phyloP scores from a whole-genome alignment of 2,113 vertebrate genomes.

The Origma solitaria region DNA sequence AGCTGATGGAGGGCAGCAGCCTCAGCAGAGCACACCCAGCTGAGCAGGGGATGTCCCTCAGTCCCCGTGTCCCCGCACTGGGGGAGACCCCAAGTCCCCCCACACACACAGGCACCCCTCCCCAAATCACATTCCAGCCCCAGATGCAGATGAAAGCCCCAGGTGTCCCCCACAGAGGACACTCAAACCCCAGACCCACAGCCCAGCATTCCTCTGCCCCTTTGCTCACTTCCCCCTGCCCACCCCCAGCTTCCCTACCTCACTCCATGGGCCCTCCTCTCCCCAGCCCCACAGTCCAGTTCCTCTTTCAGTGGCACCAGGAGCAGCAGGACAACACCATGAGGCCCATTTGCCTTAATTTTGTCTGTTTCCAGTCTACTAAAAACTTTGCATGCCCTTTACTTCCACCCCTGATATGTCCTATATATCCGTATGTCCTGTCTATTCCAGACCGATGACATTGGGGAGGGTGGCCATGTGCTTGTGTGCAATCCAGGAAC shows the following conservation, averaged over 20 bases:
- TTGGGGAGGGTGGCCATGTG: neutral
- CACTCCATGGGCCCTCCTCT: neutral
- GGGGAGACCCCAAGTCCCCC: fast-evolving
- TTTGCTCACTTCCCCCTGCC: neutral
- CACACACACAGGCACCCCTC: neutral
- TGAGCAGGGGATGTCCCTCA: neutral
- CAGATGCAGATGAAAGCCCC: neutral
- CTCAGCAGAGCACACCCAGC: neutral
- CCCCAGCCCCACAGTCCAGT: neutral
- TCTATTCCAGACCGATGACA: neutral
- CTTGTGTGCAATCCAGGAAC: neutral
- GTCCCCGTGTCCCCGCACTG: fast-evolving
- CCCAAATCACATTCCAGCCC: neutral
- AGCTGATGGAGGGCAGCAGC: neutral
- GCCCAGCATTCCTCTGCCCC: neutral
- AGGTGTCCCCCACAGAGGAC: neutral
- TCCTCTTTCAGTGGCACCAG: neutral
- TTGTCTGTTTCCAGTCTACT: neutral
- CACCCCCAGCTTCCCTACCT: neutral
- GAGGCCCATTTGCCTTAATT: neutral
- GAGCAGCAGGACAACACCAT: neutral
- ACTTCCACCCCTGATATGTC: neutral
- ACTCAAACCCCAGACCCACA: neutral
- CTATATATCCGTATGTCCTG: neutral
- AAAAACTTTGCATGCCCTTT: neutral